These are phyloP conservation scores for Oxystoma pomonae DNA, from an alignment of 2,888 invertebrate genomes.

Conservation along the genomic window DNA sequence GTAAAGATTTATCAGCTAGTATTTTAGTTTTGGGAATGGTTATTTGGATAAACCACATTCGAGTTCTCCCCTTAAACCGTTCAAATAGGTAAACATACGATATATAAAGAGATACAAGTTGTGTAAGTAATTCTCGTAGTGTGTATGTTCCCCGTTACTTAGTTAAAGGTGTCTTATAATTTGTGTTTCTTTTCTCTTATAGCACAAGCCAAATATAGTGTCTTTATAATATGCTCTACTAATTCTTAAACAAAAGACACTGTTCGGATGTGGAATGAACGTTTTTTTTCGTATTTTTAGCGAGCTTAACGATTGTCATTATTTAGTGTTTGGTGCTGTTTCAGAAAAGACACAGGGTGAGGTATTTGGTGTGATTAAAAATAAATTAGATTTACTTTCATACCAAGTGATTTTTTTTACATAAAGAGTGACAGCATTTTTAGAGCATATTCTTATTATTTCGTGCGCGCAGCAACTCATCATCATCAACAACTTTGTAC, in stretches of 20 bases:
- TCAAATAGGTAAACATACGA: too few species aligned
- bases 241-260: background rate
- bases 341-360: background rate
- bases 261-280: background rate
- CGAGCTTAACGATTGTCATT: background rate
- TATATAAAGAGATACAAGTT: too few species aligned
- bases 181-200: background rate
- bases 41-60: too few species aligned
- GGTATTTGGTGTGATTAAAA: background rate
- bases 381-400: background rate
- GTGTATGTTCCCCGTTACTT: too few species aligned
- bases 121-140: too few species aligned
- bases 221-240: background rate
- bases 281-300: background rate
- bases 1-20: too few species aligned
- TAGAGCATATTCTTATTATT: too few species aligned
- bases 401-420: too few species aligned
- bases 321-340: background rate
- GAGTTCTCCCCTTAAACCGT: too few species aligned
- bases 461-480: background rate
- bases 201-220: background rate
- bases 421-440: too few species aligned
- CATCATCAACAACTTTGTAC: background rate
- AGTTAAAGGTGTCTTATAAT: background rate
- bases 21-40: too few species aligned